phyloP scores from a whole-genome alignment of 2,797 vertebrate genomes.

The Denticeps clupeoides region DNA sequence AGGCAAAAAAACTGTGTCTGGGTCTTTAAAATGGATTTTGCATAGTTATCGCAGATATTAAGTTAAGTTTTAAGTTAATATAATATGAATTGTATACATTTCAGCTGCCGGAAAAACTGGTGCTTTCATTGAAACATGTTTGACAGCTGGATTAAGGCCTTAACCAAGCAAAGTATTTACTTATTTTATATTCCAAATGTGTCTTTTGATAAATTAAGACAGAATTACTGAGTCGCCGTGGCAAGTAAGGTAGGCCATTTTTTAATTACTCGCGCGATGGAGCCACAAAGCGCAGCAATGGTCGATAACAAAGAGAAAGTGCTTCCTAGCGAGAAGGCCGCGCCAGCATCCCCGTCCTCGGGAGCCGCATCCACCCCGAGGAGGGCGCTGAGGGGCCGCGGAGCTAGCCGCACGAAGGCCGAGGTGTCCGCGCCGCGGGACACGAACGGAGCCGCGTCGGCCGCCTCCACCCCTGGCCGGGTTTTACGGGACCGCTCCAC shows the following conservation, averaged over 20 bases:
- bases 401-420: conserved; percentile 42
- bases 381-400: conserved; percentile 53
- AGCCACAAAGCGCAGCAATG: conserved; percentile 41
- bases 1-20: conserved; percentile 53
- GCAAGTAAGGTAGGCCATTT: conserved; percentile 11
- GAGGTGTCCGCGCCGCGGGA: conserved; percentile 42
- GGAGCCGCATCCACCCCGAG: conserved; percentile 42
- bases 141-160: conserved; percentile 50
- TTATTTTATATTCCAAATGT: conserved; percentile 29
- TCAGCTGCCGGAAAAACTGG: conserved; percentile 38
- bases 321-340: conserved; percentile 45
- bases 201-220: conserved; percentile 31
- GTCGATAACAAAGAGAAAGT: conserved; percentile 49
- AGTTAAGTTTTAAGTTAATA: conserved; percentile 48
- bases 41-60: conserved; percentile 53
- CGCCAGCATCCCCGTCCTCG: conserved; percentile 50
- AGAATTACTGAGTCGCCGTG: conserved; percentile 29
- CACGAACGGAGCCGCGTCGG: conserved; percentile 43
- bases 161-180: conserved; percentile 41
- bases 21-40: conserved; percentile 62
- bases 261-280: conserved; percentile 44
- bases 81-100: conserved; percentile 38
- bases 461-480: conserved; percentile 44
- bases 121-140: conserved; percentile 49
- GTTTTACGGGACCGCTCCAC: conserved; percentile 64